Percentiles rank a stretch among this genome's conserved stretches.
phyloP scores from a whole-genome alignment of 2,888 invertebrate species.

The Nipponacmea schrenckii region DNA sequence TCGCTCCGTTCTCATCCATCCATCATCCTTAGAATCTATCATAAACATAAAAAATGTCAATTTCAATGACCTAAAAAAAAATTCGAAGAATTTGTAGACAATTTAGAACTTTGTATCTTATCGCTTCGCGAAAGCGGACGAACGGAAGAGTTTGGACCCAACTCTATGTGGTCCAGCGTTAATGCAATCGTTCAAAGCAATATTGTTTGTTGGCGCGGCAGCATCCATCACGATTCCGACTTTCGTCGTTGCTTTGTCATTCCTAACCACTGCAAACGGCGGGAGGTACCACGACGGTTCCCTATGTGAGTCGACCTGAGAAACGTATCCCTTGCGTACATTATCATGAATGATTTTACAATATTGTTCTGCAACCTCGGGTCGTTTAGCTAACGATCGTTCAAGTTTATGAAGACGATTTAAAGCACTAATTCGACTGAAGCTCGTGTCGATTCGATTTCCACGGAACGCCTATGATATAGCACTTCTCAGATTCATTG shows the following conservation, averaged over 20 bases:
- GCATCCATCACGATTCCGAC: neutral
- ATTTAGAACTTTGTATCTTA: too few relatives aligned
- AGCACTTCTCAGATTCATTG: neutral
- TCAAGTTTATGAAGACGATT: neutral
- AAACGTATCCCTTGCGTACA: neutral
- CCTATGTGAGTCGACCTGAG: neutral
- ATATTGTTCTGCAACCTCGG: neutral
- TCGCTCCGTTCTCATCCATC: too few relatives aligned
- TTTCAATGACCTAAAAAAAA: too few relatives aligned
- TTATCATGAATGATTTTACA: neutral
- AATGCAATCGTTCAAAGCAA: too few relatives aligned
- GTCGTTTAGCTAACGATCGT: conserved; percentile 2
- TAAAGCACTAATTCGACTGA: neutral
- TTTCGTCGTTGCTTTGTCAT: conserved; percentile 5
- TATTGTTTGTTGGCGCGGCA: neutral
- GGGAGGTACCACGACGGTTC: neutral
- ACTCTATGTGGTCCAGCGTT: too few relatives aligned
- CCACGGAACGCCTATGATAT: neutral
- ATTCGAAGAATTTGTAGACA: too few relatives aligned
- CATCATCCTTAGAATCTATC: too few relatives aligned
- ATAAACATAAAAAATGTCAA: too few relatives aligned
- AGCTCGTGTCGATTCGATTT: neutral
- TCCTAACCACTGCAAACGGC: neutral
- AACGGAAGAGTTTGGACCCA: too few relatives aligned
- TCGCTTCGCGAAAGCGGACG: too few relatives aligned